Evolutionary conservation across 2,113 vertebrate genomes (phyloP), one percentile per base, ranked within the genome.

Genomic region (Alexandromys fortis): DNA sequence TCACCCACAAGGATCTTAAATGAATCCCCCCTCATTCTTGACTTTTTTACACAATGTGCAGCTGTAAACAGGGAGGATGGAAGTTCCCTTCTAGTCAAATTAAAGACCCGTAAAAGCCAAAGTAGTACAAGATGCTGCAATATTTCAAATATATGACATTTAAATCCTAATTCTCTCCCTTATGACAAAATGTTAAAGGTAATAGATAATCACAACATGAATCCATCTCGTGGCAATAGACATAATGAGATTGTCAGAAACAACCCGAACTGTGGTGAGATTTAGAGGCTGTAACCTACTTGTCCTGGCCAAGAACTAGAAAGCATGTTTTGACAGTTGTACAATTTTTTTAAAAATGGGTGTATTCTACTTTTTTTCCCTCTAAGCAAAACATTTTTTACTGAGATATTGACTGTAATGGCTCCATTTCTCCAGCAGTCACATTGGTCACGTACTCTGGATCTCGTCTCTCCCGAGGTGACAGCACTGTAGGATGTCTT

Each of bases 181-280:
- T 90, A 79, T 95, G 97, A 98, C 97, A 97, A 86, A 96, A 96
- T 94, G 86, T 96, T 97, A 92, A 96, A 96, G 95, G 97, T 95
- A 98, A 97, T 98, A 96, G 95, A 97, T 97, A 96, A 94, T 96
- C 96, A 96, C 96, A 97, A 97, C 95, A 94, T 90, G 95, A 97
- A 93, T 97, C 93, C 76, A 68, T 97, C 97, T 95, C 96, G 89
- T 97, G 95, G 85, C 89, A 89, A 0, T 94, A 68, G 68, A 96
- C 96, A 77, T 96, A 96, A 94, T 97, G 94, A 97, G 97, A 95
- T 96, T 95, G 96, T 97, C 95, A 95, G 93, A 92, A 97, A 90
- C 94, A 97, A 82, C 93, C 94, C 65, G 24, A 91, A 82, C 93
- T 38, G 17, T 96, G 77, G 82, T 95, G n/a, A 0, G 1, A 5